These are phyloP conservation scores for Enteromius viviparus DNA, from an alignment of 2,797 vertebrate species.

Conservation along the genomic window DNA sequence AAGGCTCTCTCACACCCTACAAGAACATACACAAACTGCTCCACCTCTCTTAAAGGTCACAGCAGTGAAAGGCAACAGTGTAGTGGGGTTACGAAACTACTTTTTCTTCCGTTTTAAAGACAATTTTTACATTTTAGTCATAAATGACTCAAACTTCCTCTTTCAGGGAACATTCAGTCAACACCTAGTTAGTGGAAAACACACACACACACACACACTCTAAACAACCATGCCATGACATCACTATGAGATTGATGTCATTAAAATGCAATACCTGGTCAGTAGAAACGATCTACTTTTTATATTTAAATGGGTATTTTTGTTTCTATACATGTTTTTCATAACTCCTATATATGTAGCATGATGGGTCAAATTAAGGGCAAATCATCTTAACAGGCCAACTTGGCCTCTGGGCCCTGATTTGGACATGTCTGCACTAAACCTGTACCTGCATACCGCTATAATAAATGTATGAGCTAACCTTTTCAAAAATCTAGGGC, in stretches of 20 bases:
- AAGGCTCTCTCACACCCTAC: constrained; percentile 9
- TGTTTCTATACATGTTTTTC: too few species aligned
- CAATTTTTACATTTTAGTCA: constrained; percentile 39
- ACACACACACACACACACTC: neutral
- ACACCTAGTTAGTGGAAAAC: constrained; percentile 58
- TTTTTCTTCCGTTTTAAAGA: constrained; percentile 32
- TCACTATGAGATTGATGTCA: neutral
- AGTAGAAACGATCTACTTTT: neutral
- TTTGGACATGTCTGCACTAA: too few species aligned
- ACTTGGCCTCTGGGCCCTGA: too few species aligned
- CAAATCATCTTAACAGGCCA: too few species aligned
- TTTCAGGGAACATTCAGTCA: constrained; percentile 63
- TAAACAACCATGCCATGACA: neutral
- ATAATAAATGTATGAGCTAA: too few species aligned
- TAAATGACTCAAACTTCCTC: constrained; percentile 68
- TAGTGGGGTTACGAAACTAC: constrained; percentile 23
- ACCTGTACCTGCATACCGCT: too few species aligned
- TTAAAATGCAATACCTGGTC: neutral
- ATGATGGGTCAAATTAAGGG: too few species aligned
- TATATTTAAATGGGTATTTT: neutral
- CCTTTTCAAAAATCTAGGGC: too few species aligned
- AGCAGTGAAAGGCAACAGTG: constrained; percentile 63
- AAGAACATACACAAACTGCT: constrained; percentile 47
- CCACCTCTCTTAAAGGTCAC: constrained; percentile 72
- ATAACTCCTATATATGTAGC: too few species aligned